phyloP scores from a whole-genome alignment of 2,888 invertebrate genomes.

The Lydus trimaculatus region DNA sequence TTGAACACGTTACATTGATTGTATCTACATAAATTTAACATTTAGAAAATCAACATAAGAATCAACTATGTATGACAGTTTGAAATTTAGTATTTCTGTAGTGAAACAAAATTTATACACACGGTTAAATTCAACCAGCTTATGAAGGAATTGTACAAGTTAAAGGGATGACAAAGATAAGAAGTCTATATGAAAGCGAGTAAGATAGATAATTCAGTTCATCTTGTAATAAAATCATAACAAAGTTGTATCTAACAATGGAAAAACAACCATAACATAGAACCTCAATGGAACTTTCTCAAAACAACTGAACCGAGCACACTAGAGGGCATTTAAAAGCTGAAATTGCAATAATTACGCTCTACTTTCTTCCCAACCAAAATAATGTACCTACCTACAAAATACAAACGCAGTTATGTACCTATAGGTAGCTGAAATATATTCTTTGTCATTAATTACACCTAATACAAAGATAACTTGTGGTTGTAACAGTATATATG shows the following conservation, averaged over 20 bases:
- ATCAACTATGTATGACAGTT: too few relatives aligned
- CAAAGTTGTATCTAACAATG: not conserved
- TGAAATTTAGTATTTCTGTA: too few relatives aligned
- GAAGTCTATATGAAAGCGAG: not conserved
- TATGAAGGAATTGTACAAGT: not conserved
- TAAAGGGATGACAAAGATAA: not conserved
- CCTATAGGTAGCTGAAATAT: not conserved
- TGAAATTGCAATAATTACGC: not conserved
- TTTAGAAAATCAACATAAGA: not conserved
- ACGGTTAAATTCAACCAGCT: too few relatives aligned
- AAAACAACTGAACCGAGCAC: not conserved
- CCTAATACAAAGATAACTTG: not conserved
- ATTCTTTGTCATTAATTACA: not conserved
- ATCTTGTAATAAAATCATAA: not conserved
- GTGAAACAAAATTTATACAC: not conserved
- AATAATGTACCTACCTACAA: too few relatives aligned
- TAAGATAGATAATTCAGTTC: not conserved
- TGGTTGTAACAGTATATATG: not conserved
- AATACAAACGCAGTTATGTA: not conserved
- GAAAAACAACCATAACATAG: not conserved
- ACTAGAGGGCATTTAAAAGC: conserved; percentile 5
- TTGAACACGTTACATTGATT: not conserved
- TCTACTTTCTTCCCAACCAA: not conserved
- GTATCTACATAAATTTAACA: not conserved
- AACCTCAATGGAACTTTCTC: conserved; percentile 1